Evolutionary conservation across 1,140 invertebrate genomes (phyloP).

Genomic region (Pectinophora gossypiella): DNA sequence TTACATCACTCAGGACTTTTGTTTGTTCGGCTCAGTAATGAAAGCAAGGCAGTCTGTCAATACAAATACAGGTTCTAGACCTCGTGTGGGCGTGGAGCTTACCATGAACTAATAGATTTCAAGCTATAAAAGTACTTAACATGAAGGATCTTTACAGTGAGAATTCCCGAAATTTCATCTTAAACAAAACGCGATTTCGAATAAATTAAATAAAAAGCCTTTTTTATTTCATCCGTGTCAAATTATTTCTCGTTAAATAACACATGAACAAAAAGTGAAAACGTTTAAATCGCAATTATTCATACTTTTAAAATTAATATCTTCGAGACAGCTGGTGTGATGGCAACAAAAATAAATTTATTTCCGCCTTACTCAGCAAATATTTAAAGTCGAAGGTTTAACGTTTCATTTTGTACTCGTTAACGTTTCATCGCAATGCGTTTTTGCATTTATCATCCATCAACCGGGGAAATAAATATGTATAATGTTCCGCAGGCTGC

Average conservation of each 20-base stretch:
- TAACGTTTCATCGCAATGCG: conserved; percentile 19
- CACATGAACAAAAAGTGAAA: background rate
- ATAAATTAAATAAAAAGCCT: background rate
- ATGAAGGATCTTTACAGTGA: no score
- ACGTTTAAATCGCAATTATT: conserved; percentile 2
- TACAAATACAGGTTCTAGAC: no score
- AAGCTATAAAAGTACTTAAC: no score
- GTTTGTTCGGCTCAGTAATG: no score
- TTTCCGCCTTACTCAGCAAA: background rate
- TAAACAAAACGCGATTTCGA: background rate
- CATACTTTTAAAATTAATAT: background rate
- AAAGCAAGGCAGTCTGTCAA: no score
- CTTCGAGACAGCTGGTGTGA: background rate
- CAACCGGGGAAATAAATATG: conserved; percentile 16
- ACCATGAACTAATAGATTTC: no score
- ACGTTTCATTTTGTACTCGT: conserved; percentile 12
- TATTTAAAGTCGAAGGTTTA: no score
- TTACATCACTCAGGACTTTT: no score
- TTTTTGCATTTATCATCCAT: conserved; percentile 22
- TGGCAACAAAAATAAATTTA: background rate
- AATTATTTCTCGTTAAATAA: background rate
- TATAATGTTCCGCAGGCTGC: no score
- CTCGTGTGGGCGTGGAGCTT: no score
- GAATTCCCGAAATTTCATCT: no score
- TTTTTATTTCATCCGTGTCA: background rate